phyloP scores from a whole-genome alignment of 2,888 invertebrate species.

The Acleris sparsana region DNA sequence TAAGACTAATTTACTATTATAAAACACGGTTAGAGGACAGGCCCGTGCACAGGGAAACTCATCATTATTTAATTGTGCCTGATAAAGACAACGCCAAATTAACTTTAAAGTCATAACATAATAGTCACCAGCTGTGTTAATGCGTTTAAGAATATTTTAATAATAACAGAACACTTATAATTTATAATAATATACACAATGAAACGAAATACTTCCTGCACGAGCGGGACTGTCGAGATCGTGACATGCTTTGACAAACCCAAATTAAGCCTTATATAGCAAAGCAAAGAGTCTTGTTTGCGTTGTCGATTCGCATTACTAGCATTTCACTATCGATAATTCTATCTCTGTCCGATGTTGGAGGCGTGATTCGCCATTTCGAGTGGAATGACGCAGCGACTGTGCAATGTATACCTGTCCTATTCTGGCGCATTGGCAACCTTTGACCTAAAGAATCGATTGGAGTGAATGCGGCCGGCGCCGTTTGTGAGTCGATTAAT shows the following conservation, averaged over 20 bases:
- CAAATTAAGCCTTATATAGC: slow-evolving; percentile 57
- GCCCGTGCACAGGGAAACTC: too few species aligned
- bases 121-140: slow-evolving; percentile 49
- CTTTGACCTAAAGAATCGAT: slow-evolving; percentile 79
- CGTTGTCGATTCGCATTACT: slow-evolving; percentile 57
- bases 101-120: slow-evolving; percentile 21
- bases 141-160: slow-evolving; percentile 53
- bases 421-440: slow-evolving; percentile 70
- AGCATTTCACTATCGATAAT: slow-evolving; percentile 76
- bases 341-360: slow-evolving; percentile 71
- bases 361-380: slow-evolving; percentile 80
- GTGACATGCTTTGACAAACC: slow-evolving; percentile 54
- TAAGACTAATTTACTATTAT: too few species aligned
- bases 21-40: too few species aligned
- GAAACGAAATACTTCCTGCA: slow-evolving; percentile 71
- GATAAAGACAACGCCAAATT: slow-evolving; percentile 16
- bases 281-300: slow-evolving; percentile 62
- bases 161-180: slow-evolving; percentile 56
- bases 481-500: slow-evolving; percentile 67
- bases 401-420: slow-evolving; percentile 69
- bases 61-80: not conserved
- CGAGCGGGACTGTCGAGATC: slow-evolving; percentile 69
- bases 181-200: slow-evolving; percentile 69
- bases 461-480: slow-evolving; percentile 73
- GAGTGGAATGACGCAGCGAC: slow-evolving; percentile 64